A percentile compares a stretch with the other conserved stretches of the same genome.
Conservation (phyloP, 2,113 vertebrate genomes). For the Menidia beryllina region DNA sequence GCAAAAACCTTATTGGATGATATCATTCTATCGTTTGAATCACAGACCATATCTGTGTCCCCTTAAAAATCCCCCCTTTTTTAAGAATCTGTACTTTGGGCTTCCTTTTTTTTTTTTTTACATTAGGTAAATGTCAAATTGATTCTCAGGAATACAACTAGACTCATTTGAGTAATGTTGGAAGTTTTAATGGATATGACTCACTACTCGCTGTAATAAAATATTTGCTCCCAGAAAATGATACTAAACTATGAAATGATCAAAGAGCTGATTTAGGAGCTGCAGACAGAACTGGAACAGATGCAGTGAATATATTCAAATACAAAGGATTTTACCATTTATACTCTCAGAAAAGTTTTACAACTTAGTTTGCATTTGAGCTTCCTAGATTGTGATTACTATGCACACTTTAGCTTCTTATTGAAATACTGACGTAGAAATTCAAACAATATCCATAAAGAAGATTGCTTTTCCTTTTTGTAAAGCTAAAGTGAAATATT, state of each 20-base stretch:
- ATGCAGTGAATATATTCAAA: not conserved
- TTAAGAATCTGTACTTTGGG: not conserved
- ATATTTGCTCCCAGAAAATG: not conserved
- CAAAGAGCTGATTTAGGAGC: not conserved
- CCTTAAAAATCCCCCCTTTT: too few relatives aligned
- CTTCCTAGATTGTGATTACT: not conserved
- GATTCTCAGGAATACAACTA: not conserved
- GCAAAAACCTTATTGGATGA: conserved; percentile 48
- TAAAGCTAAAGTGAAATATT: too few relatives aligned
- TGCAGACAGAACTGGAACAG: not conserved
- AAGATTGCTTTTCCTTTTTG: too few relatives aligned
- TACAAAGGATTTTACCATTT: not conserved
- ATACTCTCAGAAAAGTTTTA: not conserved
- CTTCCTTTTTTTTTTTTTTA: not conserved
- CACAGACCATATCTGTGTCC: not conserved
- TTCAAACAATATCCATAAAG: too few relatives aligned
- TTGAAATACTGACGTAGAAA: not conserved
- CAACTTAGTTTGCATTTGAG: not conserved
- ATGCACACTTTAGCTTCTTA: not conserved
- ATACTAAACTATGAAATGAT: not conserved
- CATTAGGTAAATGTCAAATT: not conserved
- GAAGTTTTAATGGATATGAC: not conserved
- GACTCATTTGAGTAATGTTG: not conserved
- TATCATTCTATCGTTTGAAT: too few relatives aligned
- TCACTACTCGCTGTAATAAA: not conserved